Conservation (phyloP, 1,140 invertebrate species). For the Zaprionus lachaisei region DNA sequence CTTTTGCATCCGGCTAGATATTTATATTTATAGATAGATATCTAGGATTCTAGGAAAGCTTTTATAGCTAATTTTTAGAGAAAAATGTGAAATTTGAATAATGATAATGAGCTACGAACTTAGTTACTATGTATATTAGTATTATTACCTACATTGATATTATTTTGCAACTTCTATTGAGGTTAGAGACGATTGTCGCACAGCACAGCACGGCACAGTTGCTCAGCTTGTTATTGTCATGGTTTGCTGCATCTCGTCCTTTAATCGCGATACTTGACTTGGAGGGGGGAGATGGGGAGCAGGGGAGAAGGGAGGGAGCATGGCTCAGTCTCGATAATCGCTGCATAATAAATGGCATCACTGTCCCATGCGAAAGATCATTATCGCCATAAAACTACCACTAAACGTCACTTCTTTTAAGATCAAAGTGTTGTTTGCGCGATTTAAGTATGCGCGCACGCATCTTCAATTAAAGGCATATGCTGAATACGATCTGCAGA, state of each 20-base stretch:
- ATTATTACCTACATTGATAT: too few relatives aligned
- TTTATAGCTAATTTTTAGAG: background rate
- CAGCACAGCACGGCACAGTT: background rate
- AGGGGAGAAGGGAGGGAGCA: background rate
- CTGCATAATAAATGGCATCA: slow-evolving; percentile 79
- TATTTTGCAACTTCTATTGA: background rate
- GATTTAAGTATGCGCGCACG: slow-evolving; percentile 78
- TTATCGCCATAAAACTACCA: slow-evolving; percentile 83
- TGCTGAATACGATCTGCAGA: slow-evolving; percentile 37
- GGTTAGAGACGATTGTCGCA: background rate
- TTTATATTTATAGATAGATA: background rate
- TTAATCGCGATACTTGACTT: background rate
- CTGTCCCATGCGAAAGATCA: slow-evolving; percentile 81
- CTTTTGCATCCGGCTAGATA: background rate
- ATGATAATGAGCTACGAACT: background rate
- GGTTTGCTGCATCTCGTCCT: background rate
- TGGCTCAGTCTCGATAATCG: slow-evolving; percentile 53
- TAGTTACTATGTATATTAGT: too few relatives aligned
- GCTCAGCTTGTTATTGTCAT: slow-evolving; percentile 7
- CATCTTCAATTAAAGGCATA: slow-evolving; percentile 84
- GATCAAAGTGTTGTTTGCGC: slow-evolving; percentile 84
- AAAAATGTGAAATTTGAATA: background rate
- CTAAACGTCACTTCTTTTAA: slow-evolving; percentile 84
- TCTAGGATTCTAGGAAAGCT: slow-evolving; percentile 2
- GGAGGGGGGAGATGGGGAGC: background rate